These are phyloP conservation scores for Enteromius thamalakanensis DNA, from an alignment of 2,797 vertebrate species.

Conservation along the genomic window DNA sequence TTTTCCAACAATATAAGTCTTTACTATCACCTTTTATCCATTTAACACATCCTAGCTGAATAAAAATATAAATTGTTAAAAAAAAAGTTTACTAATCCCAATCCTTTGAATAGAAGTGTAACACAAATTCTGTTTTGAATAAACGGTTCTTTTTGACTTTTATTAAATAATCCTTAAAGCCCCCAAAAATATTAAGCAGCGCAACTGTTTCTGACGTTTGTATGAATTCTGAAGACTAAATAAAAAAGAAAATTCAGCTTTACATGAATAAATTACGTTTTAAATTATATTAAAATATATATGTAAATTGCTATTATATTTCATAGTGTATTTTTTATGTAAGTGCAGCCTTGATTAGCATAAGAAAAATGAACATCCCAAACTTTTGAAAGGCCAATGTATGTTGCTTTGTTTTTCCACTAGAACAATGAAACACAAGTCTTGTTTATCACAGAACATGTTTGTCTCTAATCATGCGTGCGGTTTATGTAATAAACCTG, in stretches of 20 bases:
- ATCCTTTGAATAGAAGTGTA: not conserved
- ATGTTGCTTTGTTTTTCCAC: slow-evolving; percentile 6
- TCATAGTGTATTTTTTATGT: not conserved
- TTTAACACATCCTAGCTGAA: not conserved
- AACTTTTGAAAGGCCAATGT: not conserved
- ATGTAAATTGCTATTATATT: not conserved
- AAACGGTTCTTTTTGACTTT: not conserved
- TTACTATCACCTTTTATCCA: not conserved
- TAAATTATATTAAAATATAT: not conserved
- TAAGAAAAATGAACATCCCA: not conserved
- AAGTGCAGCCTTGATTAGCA: not conserved
- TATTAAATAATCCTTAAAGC: not conserved
- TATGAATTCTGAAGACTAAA: not conserved
- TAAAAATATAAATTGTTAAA: not conserved
- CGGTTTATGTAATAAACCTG: slow-evolving; percentile 25
- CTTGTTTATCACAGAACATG: not conserved
- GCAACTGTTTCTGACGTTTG: not conserved
- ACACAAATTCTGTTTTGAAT: not conserved
- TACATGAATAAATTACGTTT: not conserved
- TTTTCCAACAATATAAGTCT: not conserved
- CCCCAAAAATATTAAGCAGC: not conserved
- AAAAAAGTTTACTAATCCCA: not conserved
- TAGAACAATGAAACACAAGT: not conserved
- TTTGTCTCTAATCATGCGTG: not conserved
- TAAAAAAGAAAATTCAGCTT: not conserved